Conservation (phyloP, 2,797 vertebrate genomes). For the Podargus strigoides region DNA sequence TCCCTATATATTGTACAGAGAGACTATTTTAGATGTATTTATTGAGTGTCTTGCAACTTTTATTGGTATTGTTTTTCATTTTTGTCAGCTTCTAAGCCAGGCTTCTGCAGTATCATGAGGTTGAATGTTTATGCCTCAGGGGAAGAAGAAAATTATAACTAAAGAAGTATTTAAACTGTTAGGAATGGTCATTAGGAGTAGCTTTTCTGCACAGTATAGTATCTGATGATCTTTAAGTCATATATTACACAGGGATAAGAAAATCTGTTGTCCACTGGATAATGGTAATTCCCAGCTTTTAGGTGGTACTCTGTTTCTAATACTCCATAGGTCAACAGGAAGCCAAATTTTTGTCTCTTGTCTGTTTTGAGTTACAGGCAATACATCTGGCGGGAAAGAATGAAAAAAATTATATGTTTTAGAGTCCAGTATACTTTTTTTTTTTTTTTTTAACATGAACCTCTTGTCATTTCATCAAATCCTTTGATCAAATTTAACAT, state of each 20-base stretch:
- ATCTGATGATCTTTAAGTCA: not conserved
- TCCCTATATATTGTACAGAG: not conserved
- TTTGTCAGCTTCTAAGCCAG: slow-evolving; percentile 26
- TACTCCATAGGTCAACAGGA: not conserved
- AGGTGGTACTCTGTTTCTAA: not conserved
- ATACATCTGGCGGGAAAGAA: not conserved
- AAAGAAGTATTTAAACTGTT: slow-evolving; percentile 46
- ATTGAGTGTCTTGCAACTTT: slow-evolving; percentile 23
- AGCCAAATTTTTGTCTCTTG: not conserved
- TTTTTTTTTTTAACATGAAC: not conserved
- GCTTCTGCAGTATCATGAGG: not conserved
- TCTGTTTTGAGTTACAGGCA: not conserved
- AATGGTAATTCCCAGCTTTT: not conserved
- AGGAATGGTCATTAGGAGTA: slow-evolving; percentile 26
- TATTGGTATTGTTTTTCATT: slow-evolving; percentile 41
- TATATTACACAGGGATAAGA: not conserved
- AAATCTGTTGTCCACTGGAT: not conserved
- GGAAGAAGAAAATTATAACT: slow-evolving; percentile 42
- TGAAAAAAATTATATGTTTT: not conserved
- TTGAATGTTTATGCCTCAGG: slow-evolving; percentile 52
- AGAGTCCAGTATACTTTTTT: not conserved
- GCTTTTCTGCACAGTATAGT: not conserved
- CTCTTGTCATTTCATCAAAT: not conserved
- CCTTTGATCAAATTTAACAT: too few species aligned
- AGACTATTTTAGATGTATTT: slow-evolving; percentile 10